A percentile compares a stretch with the other conserved stretches of the same genome.
phyloP scores from a whole-genome alignment of 2,113 vertebrate genomes.

The Sturnus vulgaris region DNA sequence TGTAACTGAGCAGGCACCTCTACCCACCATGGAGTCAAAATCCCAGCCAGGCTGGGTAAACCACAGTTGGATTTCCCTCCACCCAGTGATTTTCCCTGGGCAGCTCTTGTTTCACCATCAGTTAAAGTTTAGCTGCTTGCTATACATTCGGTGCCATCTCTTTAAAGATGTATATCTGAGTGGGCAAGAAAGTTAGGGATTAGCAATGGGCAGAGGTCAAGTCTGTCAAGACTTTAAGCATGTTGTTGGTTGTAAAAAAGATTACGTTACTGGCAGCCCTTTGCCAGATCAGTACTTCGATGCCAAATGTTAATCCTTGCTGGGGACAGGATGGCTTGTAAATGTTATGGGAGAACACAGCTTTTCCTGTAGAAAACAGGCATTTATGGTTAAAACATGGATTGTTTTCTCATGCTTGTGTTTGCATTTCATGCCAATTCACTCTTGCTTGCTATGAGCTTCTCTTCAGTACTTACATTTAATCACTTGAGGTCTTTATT shows the following conservation, averaged over 20 bases:
- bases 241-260: slow-evolving; percentile 57
- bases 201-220: slow-evolving; percentile 44
- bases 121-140: not conserved
- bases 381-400: slow-evolving; percentile 62
- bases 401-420: slow-evolving; percentile 59
- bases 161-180: slow-evolving; percentile 49
- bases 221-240: slow-evolving; percentile 42
- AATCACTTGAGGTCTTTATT: slow-evolving; percentile 26
- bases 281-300: slow-evolving; percentile 53
- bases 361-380: slow-evolving; percentile 65
- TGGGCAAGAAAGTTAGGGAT: slow-evolving; percentile 54
- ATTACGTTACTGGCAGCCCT: slow-evolving; percentile 57
- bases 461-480: not conserved
- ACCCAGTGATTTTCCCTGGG: not conserved
- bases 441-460: slow-evolving; percentile 13
- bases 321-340: slow-evolving; percentile 71
- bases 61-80: not conserved
- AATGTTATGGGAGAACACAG: slow-evolving; percentile 68
- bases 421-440: slow-evolving; percentile 68
- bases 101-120: not conserved
- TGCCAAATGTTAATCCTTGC: slow-evolving; percentile 75
- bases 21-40: not conserved
- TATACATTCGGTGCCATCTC: not conserved
- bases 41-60: not conserved
- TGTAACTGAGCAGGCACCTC: not conserved